Evolutionary conservation across 2,113 vertebrate species (phyloP).

Genomic region (Coptodon bakossiorum): DNA sequence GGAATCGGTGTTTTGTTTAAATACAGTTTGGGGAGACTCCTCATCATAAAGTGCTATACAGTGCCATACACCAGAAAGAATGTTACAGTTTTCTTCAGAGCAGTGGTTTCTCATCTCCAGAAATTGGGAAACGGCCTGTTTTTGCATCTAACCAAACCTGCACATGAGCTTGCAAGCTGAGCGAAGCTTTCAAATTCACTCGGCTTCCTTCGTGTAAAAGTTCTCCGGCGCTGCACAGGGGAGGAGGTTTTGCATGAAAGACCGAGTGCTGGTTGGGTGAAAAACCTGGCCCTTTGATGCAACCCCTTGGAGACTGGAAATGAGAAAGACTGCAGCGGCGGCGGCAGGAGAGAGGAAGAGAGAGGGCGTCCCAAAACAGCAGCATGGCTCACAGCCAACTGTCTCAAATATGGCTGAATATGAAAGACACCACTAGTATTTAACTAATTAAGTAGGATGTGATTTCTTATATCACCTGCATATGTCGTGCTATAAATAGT

Average conservation of each 20-base stretch:
- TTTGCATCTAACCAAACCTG: slow-evolving; percentile 69
- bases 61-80: slow-evolving; percentile 31
- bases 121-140: slow-evolving; percentile 75
- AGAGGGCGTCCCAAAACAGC: slow-evolving; percentile 15
- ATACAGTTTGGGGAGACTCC: slow-evolving; percentile 35
- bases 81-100: slow-evolving; percentile 11
- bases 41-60: slow-evolving; percentile 65
- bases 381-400: neutral
- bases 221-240: neutral
- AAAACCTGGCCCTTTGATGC: slow-evolving; percentile 78
- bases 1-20: neutral
- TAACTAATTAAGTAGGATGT: neutral
- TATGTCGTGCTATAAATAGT: neutral
- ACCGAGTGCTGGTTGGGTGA: slow-evolving; percentile 69
- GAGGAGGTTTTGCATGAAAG: slow-evolving; percentile 63
- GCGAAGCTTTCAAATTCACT: slow-evolving; percentile 39
- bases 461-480: neutral
- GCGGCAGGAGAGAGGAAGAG: slow-evolving; percentile 48
- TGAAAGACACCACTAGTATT: neutral
- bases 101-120: slow-evolving; percentile 73
- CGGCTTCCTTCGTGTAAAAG: slow-evolving; percentile 58
- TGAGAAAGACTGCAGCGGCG: slow-evolving; percentile 65
- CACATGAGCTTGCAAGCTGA: slow-evolving; percentile 3
- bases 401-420: neutral
- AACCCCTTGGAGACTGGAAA: slow-evolving; percentile 66